phyloP scores from a whole-genome alignment of 2,113 vertebrate genomes.

The Aspiorhynchus laticeps region DNA sequence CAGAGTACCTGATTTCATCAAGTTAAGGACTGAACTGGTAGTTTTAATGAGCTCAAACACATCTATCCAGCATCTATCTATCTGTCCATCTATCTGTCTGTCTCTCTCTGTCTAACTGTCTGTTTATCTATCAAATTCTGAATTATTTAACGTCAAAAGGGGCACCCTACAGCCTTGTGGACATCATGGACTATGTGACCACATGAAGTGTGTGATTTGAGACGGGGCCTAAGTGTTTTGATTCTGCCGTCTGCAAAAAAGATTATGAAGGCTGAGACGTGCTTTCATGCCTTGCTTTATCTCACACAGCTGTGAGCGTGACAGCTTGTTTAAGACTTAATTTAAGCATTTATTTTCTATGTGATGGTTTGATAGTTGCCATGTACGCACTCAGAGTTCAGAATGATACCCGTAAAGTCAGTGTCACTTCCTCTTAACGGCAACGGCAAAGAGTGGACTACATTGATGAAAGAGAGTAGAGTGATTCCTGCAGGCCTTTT shows the following conservation, averaged over 20 bases:
- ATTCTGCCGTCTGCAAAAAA: neutral
- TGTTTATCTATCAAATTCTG: neutral
- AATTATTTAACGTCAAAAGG: neutral
- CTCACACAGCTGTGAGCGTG: constrained; percentile 14
- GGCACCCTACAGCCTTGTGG: neutral
- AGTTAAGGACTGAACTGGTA: neutral
- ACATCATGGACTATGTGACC: neutral
- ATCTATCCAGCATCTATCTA: neutral
- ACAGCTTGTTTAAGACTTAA: constrained; percentile 29
- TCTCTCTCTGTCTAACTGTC: neutral
- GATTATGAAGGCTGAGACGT: neutral
- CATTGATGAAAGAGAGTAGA: constrained; percentile 2
- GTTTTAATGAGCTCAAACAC: neutral
- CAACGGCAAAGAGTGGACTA: neutral
- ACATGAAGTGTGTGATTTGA: neutral
- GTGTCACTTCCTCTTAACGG: constrained; percentile 24
- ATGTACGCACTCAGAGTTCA: constrained; percentile 10
- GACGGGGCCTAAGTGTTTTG: neutral
- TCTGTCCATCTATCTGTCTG: accelerated
- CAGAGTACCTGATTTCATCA: neutral
- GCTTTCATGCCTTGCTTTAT: constrained; percentile 9
- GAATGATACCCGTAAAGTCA: constrained; percentile 12
- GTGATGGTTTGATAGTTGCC: constrained; percentile 29
- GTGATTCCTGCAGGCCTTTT: constrained; percentile 2
- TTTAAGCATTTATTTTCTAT: constrained; percentile 23